Evolutionary conservation across 2,888 invertebrate species (phyloP).

Genomic region (Agrotis clavis): DNA sequence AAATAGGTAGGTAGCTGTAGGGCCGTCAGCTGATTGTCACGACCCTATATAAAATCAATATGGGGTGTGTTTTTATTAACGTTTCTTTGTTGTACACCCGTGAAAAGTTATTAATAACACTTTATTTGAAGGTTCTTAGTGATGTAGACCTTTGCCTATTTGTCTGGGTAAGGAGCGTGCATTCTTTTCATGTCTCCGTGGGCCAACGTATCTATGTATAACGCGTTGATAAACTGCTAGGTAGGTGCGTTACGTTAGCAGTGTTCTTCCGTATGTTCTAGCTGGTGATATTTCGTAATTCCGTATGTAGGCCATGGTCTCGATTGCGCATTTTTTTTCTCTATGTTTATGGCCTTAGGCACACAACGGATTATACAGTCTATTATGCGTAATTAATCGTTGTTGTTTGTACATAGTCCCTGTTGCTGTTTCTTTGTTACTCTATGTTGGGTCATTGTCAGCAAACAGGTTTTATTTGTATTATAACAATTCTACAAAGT

Average conservation of each 20-base stretch:
- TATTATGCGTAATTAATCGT: slow-evolving; percentile 60
- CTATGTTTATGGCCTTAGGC: slow-evolving; percentile 74
- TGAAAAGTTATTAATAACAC: slow-evolving; percentile 66
- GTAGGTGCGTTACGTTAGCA: slow-evolving; percentile 78
- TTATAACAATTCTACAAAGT: slow-evolving; percentile 12
- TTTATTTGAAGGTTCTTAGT: slow-evolving; percentile 64
- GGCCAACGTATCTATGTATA: slow-evolving; percentile 87
- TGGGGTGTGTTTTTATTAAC: slow-evolving; percentile 76
- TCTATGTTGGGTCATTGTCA: slow-evolving; percentile 56
- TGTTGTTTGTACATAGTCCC: slow-evolving; percentile 42
- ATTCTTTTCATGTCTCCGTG: slow-evolving; percentile 84
- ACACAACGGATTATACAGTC: slow-evolving; percentile 51
- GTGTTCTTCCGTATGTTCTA: slow-evolving; percentile 85
- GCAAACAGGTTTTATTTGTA: slow-evolving; percentile 55
- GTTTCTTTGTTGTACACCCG: slow-evolving; percentile 55
- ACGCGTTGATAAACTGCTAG: slow-evolving; percentile 83
- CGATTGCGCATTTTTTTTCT: slow-evolving; percentile 84
- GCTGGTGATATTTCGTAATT: slow-evolving; percentile 89
- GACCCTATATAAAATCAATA: slow-evolving; percentile 87
- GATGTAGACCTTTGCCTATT: slow-evolving; percentile 64
- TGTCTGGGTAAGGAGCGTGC: slow-evolving; percentile 70
- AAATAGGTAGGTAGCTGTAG: slow-evolving; percentile 88
- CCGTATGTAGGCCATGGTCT: slow-evolving; percentile 89
- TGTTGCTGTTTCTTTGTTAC: slow-evolving; percentile 58
- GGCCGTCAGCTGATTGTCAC: slow-evolving; percentile 91